These are phyloP conservation scores for Pipistrellus nathusii DNA, from an alignment of 2,797 vertebrate species.

Conservation along the genomic window DNA sequence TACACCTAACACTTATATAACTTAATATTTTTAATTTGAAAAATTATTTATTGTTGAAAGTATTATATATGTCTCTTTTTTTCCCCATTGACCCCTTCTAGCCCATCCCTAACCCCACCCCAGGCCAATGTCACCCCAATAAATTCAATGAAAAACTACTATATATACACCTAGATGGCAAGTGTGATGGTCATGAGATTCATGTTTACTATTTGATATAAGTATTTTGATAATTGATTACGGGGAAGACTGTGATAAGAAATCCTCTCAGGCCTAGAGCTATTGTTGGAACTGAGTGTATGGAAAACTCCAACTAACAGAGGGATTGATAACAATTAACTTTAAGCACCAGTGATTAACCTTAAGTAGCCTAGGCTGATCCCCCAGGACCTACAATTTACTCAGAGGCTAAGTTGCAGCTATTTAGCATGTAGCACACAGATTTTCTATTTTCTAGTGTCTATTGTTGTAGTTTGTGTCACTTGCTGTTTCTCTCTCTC, in stretches of 20 bases:
- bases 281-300: background rate
- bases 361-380: constrained; percentile 60
- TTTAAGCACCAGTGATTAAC: constrained; percentile 65
- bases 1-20: background rate
- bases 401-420: background rate
- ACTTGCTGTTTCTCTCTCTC: background rate
- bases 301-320: constrained; percentile 1
- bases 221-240: constrained; percentile 30
- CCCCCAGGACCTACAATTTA: constrained; percentile 24
- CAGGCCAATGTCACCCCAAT: background rate
- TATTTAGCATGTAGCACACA: background rate
- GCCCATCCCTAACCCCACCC: too few relatives aligned
- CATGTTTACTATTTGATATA: background rate
- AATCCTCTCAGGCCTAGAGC: background rate
- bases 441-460: constrained; percentile 6
- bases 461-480: background rate
- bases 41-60: too few relatives aligned
- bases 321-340: constrained; percentile 70
- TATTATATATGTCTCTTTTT: too few relatives aligned
- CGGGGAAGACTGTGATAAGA: background rate
- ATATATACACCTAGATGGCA: background rate
- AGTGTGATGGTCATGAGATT: background rate
- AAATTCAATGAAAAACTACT: background rate
- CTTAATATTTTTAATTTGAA: too few relatives aligned
- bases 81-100: too few relatives aligned